Evolutionary conservation across 2,888 invertebrate species (phyloP), one percentile per base, ranked within the genome.

Genomic region (Volucella inflata): DNA sequence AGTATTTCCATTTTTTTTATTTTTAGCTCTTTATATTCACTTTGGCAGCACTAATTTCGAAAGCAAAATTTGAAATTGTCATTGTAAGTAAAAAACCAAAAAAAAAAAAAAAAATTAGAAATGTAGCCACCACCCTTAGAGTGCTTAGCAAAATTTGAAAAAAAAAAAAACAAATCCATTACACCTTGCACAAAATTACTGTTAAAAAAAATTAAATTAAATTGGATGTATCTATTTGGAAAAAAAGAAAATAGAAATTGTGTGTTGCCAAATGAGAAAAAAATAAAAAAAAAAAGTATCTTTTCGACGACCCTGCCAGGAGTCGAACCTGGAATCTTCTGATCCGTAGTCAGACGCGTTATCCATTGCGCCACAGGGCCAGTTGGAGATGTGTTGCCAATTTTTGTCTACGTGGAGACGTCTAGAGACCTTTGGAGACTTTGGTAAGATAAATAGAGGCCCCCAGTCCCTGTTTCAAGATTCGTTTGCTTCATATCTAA

Each of bases 291-390:
- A 67, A 57, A 30, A 48, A 30, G 10, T 0, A 10, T 21, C 0
- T 0, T 1, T 8, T 4, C 8, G n/a, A 40, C 88, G 88, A 88
- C 87, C 88, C 87, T 88, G 88, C 88, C 88, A 88, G 88, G 88
- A 88, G 88, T 88, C 88, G 88, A 88, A 88, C 88, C 88, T 88
- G 88, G 88, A 88, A 88, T 88, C 88, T 88, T 88, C 88, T 88
- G 88, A 88, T 88, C 88, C 88, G 88, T 88, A 88, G 88, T 88
- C 88, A 88, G 88, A 88, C 88, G 88, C 88, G 88, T 88, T 88
- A 88, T 88, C 88, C 88, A 88, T 88, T 88, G 88, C 88, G 88
- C 88, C 88, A 88, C 88, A 88, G 87, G 88, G 87, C 88, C 88
- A 67, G 59, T 16, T 84, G 70, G 4, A n/a, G 2, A 8, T 0